Evolutionary conservation across 2,888 invertebrate genomes (phyloP), one percentile per base, ranked within the genome.

Genomic region (Phalera bucephala): DNA sequence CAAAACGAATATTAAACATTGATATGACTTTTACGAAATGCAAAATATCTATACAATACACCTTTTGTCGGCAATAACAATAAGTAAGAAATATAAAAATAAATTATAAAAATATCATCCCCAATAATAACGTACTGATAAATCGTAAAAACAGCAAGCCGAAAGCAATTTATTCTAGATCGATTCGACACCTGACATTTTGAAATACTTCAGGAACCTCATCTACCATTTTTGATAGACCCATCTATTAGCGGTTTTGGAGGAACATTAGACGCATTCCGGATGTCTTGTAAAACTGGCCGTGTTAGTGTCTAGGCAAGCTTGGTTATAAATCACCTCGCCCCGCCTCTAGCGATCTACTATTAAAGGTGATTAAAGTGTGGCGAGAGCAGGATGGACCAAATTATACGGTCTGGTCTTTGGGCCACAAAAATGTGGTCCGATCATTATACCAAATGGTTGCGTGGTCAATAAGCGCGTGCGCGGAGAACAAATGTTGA

Each of bases 351-450:
- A 31, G 53, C 61, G 58, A 59, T 64, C 54, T 67, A 72, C 65
- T 72, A 80, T 81, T 80, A 79, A 64, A 70, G 66, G 80, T 80
- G 78, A 86, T 84, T 83, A 83, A 72, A 77, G 73, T 64, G 61
- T 55, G 51, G 69, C 58, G 50, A 64, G 72, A 72, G 72, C 81
- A 81, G 80, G 84, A 81, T 79, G 81, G 68, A 66, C 77, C 71
- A 81, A 86, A 86, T 86, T 85, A 85, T 69, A 84, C 69, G 81
- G 74, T 75, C 63, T 57, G 73, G 46, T 52, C 61, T 63, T 60
- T 59, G 65, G 67, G 58, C 71, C 67, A 73, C 73, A 60, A 72
- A 56, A 76, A 71, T 72, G 70, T 66, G 65, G 58, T 57, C 62
- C 72, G 81, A 78, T 80, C 74, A 73, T 74, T 75, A 79, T 74